Evolutionary conservation across 30 jellyfish, hydroid and myxozoan genomes (phyloP).

Genomic region (Aurelia sp.): DNA sequence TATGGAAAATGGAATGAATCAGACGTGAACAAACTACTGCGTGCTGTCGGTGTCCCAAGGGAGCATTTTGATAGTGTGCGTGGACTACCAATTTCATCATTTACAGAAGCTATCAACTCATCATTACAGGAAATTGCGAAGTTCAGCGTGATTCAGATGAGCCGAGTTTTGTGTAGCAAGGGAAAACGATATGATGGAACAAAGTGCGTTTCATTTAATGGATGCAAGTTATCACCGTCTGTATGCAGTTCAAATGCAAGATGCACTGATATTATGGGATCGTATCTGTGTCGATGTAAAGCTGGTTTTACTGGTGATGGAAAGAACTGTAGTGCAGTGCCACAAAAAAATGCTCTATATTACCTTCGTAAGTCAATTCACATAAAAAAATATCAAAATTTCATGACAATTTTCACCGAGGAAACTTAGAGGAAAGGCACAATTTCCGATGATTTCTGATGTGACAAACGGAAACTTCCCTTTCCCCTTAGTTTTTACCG

Average conservation of each 20-base stretch:
- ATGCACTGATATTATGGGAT: not conserved
- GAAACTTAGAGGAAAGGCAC: too few species aligned
- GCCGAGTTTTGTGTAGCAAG: not conserved
- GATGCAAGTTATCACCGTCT: slow-evolving; percentile 2
- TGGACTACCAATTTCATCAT: not conserved
- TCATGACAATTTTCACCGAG: too few species aligned
- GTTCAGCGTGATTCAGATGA: not conserved
- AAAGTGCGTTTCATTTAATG: not conserved
- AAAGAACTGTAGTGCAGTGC: not conserved
- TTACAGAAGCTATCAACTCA: not conserved
- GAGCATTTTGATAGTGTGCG: not conserved
- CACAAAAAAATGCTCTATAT: not conserved
- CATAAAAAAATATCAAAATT: too few species aligned
- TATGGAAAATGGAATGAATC: not conserved
- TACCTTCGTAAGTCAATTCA: too few species aligned
- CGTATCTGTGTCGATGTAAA: slow-evolving; percentile 8
- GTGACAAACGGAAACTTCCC: too few species aligned
- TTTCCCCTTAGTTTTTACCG: too few species aligned
- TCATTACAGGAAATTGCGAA: not conserved
- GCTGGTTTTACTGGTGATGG: slow-evolving; percentile 34
- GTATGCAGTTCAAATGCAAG: slow-evolving; percentile 11
- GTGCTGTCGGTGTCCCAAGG: not conserved
- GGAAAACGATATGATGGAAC: slow-evolving; percentile 6
- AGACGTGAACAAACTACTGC: not conserved
- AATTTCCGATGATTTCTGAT: too few species aligned